Evolutionary conservation across 2,888 invertebrate species (phyloP).

Genomic region (Tachina fera): DNA sequence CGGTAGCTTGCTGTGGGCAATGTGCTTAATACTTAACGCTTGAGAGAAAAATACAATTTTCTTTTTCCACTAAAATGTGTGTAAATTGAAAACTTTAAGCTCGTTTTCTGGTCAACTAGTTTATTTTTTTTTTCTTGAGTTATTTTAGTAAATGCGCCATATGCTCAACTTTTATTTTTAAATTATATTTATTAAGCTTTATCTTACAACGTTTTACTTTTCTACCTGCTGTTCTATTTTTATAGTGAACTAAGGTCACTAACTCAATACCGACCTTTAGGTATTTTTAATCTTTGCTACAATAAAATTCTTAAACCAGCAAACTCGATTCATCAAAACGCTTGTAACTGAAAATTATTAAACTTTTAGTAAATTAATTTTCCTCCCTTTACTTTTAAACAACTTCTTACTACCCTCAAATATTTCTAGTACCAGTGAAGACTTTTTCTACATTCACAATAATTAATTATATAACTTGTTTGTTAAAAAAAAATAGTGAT

Average conservation of each 20-base stretch:
- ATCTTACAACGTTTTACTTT: slow-evolving; percentile 10
- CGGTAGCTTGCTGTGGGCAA: too few species aligned
- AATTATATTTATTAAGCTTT: neutral
- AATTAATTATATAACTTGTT: too few species aligned
- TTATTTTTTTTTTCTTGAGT: too few species aligned
- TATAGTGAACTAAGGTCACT: neutral
- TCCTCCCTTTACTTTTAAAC: neutral
- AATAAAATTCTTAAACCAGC: neutral
- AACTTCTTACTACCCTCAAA: neutral
- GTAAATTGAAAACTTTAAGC: too few species aligned
- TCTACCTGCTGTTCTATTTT: neutral
- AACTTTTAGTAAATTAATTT: neutral
- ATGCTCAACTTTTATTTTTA: neutral
- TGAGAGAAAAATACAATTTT: too few species aligned
- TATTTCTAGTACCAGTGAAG: neutral
- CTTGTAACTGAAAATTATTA: neutral
- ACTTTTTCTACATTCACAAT: neutral
- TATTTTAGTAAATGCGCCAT: too few species aligned
- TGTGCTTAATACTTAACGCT: too few species aligned
- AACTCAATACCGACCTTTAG: neutral
- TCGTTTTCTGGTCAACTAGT: too few species aligned
- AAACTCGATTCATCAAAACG: neutral
- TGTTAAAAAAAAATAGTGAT: neutral
- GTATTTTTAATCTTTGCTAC: neutral
- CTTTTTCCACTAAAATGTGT: too few species aligned